A percentile compares a stretch with the other conserved stretches of the same genome.
phyloP scores from a whole-genome alignment of 1,140 invertebrate species.

The Harpegnathos saltator region DNA sequence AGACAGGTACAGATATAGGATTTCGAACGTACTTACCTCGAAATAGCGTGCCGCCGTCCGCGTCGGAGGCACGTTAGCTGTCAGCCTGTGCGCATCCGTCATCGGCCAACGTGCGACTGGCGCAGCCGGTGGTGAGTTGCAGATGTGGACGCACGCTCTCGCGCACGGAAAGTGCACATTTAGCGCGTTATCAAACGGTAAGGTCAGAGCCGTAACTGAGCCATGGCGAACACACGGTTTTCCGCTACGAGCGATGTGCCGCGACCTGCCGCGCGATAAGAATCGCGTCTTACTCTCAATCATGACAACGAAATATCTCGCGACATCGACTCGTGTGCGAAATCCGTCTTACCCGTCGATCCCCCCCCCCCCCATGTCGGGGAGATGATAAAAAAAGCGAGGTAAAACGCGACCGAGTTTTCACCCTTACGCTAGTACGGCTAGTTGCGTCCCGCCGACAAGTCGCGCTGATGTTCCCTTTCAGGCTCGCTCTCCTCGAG shows the following conservation, averaged over 20 bases:
- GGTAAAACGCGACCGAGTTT: too few species aligned
- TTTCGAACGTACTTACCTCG: conserved; percentile 10
- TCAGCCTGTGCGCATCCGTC: conserved; percentile 53
- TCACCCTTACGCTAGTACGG: too few species aligned
- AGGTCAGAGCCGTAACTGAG: conserved; percentile 42
- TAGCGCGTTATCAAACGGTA: conserved; percentile 70
- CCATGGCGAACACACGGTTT: background rate
- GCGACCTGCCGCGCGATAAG: background rate
- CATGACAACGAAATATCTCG: background rate
- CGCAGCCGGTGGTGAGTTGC: conserved; percentile 30
- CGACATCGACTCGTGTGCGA: background rate
- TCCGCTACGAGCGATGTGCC: background rate
- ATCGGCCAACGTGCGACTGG: conserved; percentile 58
- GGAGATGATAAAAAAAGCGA: too few species aligned
- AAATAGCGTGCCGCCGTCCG: conserved; percentile 22
- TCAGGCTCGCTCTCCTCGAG: too few species aligned
- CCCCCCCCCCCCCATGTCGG: background rate
- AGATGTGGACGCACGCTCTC: conserved; percentile 35
- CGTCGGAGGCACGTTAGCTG: conserved; percentile 31
- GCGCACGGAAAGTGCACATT: conserved; percentile 64
- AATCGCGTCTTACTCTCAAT: background rate
- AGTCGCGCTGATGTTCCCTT: too few species aligned
- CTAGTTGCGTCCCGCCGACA: too few species aligned
- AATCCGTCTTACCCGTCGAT: background rate
- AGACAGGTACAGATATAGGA: background rate